Evolutionary conservation across 2,797 vertebrate genomes (phyloP).

Genomic region (Euphonia xanthogaster): DNA sequence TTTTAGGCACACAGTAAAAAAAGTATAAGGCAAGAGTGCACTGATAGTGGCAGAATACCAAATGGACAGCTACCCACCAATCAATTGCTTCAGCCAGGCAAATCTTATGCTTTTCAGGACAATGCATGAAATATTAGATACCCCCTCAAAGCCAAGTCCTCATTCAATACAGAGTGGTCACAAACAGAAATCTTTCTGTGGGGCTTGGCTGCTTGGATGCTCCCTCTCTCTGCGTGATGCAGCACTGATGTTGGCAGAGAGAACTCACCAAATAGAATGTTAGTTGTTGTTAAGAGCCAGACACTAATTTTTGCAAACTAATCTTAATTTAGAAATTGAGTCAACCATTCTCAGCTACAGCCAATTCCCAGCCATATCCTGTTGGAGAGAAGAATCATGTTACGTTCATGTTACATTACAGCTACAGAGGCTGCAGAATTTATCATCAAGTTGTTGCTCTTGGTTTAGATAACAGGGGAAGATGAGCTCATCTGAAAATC

Average conservation of each 20-base stretch:
- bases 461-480: constrained; percentile 35
- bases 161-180: neutral
- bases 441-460: constrained; percentile 27
- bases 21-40: neutral
- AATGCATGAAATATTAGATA: neutral
- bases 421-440: constrained; percentile 18
- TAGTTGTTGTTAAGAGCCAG: neutral
- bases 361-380: neutral
- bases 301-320: neutral
- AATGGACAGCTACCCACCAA: neutral
- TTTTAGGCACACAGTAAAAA: neutral
- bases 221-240: neutral
- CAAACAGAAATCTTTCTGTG: neutral
- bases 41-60: neutral
- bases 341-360: neutral
- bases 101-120: neutral
- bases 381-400: neutral
- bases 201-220: neutral
- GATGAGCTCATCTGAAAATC: constrained; percentile 69
- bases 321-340: constrained; percentile 47
- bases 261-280: neutral
- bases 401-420: neutral
- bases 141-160: neutral
- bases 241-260: neutral
- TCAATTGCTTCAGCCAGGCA: neutral